Evolutionary conservation across 2,888 invertebrate species (phyloP), one percentile per base, ranked within the genome.

Genomic region (Girardia tigrina): DNA sequence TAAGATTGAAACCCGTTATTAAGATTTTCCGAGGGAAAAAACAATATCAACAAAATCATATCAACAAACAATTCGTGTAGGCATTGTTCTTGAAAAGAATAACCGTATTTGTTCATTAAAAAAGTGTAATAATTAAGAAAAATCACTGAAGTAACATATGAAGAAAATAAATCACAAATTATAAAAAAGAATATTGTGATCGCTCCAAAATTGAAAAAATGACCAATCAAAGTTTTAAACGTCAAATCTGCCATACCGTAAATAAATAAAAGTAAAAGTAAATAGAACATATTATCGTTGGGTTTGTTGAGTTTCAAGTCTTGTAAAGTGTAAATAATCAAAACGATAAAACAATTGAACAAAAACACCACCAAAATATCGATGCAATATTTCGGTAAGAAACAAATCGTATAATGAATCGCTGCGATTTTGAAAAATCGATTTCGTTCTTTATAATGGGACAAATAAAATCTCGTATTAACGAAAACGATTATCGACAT

Each of bases 361-460:
- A 56, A 20, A 20, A 56, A 56, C 4, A 56, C 56, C n/a, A 8
- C 20, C 4, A 56, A 12, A n/a, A 56, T 56, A n/a, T 56, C 56
- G n/a, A 56, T 12, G 20, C n/a, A 56, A 56, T 56, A 56, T 4
- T 20, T 56, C n/a, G 56, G 56, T 56, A 56, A n/a, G 23, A 56
- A 56, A 56, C n/a, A 56, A n/a, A 56, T 6, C n/a, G 56, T 56
- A 56, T 56, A 56, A 56, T 56, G 4, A 56, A 56, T 23, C n/a
- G 56, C 4, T 2, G 23, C 56, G 4, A 56, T 6, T 56, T 56
- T 56, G 6, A 56, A n/a, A 16, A 56, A 56, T n/a, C 23, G n/a
- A 16, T 56, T 56, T 56, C 56, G 56, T n/a, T 56, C n/a, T 56
- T 56, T 56, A n/a, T 20, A 56, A 56, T 56, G 56, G n/a, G 23